Conservation (phyloP, 2,113 vertebrate genomes). For the Chionodraco myersi region DNA sequence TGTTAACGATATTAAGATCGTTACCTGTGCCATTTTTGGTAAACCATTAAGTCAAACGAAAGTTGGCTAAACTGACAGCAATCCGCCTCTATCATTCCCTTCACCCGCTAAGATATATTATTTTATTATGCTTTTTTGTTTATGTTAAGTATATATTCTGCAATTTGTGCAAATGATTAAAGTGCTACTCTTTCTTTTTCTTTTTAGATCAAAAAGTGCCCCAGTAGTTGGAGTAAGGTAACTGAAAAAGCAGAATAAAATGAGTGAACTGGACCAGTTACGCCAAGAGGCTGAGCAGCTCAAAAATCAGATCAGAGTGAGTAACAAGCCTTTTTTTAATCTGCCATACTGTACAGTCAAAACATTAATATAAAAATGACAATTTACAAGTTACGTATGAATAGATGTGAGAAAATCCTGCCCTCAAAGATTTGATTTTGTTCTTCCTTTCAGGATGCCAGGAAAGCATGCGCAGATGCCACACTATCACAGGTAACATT, state of each 20-base stretch:
- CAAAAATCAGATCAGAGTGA: conserved; percentile 98
- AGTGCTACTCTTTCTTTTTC: conserved; percentile 2
- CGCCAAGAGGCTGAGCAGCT: conserved; percentile 99
- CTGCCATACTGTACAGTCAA: no score
- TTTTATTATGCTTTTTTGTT: neutral
- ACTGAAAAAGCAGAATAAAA: conserved; percentile 89
- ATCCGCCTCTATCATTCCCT: no score
- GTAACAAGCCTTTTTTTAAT: conserved; percentile 61
- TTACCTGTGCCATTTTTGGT: conserved; percentile 5
- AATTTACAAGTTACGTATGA: neutral
- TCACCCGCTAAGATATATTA: no score
- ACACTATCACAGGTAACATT: conserved; percentile 94
- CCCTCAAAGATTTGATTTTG: neutral
- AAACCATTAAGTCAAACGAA: neutral
- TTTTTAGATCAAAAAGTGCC: conserved; percentile 87
- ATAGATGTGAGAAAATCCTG: neutral
- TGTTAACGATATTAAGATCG: conserved; percentile 70
- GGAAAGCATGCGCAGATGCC: conserved; percentile 92
- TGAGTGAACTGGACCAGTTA: conserved; percentile 99
- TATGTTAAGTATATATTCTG: neutral
- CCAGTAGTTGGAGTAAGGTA: conserved; percentile 86
- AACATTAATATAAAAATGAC: neutral
- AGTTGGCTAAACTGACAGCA: no score
- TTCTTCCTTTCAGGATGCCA: conserved; percentile 79
- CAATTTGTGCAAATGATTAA: conserved; percentile 6